Evolutionary conservation across 2,888 invertebrate genomes (phyloP), one percentile per base, ranked within the genome.

Genomic region (Lymantria dispar): DNA sequence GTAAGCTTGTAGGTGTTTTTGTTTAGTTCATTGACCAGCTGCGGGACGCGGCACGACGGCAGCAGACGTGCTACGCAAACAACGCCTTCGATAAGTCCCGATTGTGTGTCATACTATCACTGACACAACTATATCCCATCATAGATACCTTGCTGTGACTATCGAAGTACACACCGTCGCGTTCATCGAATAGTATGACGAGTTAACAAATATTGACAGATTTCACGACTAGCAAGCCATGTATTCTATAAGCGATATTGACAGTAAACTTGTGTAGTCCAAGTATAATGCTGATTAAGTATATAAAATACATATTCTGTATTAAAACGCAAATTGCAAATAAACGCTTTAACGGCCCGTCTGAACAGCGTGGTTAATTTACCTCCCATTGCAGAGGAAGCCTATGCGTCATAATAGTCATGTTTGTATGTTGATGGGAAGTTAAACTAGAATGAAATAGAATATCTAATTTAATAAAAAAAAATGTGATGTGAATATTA

Each of bases 1-100:
- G 64, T 76, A 74, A 76, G 66, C 73, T 74, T 76, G 83, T 82
- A 83, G 82, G 82, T 85, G 85, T 86, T 88, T 88, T 85, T 87
- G 82, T 88, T 89, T 89, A 83, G 89, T 90, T 89, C 90, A 88
- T 86, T 89, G 89, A 90, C 90, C 90, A 89, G 81, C 69, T 45
- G 40, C 46, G 56, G 45, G 40, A 39, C 14, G 40, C 12, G 38
- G 38, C 38, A 12, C 15, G 8, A 69, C 64, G 72, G 69, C 72
- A 72, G 72, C 70, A 76, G 83, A 78, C 81, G 81, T 76, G 78
- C 81, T 80, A 81, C 80, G 84, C 88, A 89, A 88, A 90, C 89
- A 87, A 80, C 85, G 78, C 76, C 80, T 83, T 81, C 84, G 89
- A 90, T 90, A 90, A 90, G 76, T 86, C 78, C 77, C 79, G 85